Evolutionary conservation across 2,888 invertebrate genomes (phyloP).

Genomic region (Troides aeacus): DNA sequence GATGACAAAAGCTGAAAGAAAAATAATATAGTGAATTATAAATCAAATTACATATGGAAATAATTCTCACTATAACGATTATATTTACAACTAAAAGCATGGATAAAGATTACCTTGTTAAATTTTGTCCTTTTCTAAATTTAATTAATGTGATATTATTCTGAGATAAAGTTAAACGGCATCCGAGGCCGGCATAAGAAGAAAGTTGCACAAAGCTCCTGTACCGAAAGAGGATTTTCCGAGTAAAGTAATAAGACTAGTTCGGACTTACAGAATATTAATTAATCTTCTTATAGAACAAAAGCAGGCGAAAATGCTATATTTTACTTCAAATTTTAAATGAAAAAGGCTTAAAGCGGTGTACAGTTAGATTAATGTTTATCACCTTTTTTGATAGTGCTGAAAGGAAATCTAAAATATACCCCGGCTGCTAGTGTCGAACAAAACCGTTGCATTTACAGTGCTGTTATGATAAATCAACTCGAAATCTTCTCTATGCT

Average conservation of each 20-base stretch:
- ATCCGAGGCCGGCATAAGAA: background rate
- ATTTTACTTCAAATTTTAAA: too few species aligned
- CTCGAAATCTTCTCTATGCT: too few species aligned
- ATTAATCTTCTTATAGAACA: background rate
- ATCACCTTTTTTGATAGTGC: too few species aligned
- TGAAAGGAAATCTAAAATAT: too few species aligned
- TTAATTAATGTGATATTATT: background rate
- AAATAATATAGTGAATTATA: background rate
- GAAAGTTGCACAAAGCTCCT: constrained; percentile 12
- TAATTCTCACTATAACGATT: background rate
- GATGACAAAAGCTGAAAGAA: background rate
- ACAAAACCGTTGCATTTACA: too few species aligned
- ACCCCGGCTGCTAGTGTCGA: too few species aligned
- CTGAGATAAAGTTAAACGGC: background rate
- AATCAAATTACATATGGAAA: background rate
- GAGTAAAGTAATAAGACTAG: constrained; percentile 2
- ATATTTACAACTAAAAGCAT: background rate
- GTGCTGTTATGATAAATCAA: too few species aligned
- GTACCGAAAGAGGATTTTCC: constrained; percentile 13
- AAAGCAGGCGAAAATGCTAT: background rate
- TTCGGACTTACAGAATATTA: constrained; percentile 6
- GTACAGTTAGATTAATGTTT: too few species aligned
- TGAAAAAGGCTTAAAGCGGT: too few species aligned
- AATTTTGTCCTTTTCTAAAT: background rate
- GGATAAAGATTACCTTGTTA: background rate